Base-by-base conservation (phyloP, 2,797 vertebrate species). In the Adelosebastes latens region DNA sequence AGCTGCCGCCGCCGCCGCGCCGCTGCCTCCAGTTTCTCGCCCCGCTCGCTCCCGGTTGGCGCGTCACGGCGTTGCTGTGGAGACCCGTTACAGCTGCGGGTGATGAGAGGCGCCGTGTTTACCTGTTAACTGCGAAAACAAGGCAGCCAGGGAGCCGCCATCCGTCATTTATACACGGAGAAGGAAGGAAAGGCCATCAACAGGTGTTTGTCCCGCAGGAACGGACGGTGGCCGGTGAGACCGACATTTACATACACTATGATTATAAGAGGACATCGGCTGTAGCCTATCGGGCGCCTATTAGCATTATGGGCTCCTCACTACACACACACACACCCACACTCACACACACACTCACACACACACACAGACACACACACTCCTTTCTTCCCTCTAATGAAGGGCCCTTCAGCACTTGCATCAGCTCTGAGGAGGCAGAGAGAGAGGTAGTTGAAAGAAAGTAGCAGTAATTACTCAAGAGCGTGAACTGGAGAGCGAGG, bases 11-110 rank as follows among this genome's bases (percentile, higher is more conserved):
- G 71, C 70, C 13, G 55, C 71, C 36, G 66, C 12, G 49, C 69
- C 42, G 64, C 86, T 63, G 66, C 79, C 67, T 86, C 83, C 69
- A 5, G 46, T 65, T 77, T 80, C 88, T 90, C 89, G 75, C 77
- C 66, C 72, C 62, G 75, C 84, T 75, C 86, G 56, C 87, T 83
- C 86, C 61, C 58, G 59, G 63, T 84, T 78, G 78, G 79, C 92
- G 93, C 93, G 90, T 94, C 94, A 92, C 77, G 65, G 64, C 83
- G 93, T 94, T 95, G 92, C 94, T 77, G 83, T 94, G 93, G 94
- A 93, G 89, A 95, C 93, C 85, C 84, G 69, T 69, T 4, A 62
- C 65, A 59, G 90, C 91, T 78, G 81, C 83, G 53, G 86, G 92
- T 61, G 87, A 80, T 25, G 70, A 77, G 68, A 79, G 80, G 81